phyloP scores from a whole-genome alignment of 2,797 vertebrate species.

The Pseudotriccus pelzelni region DNA sequence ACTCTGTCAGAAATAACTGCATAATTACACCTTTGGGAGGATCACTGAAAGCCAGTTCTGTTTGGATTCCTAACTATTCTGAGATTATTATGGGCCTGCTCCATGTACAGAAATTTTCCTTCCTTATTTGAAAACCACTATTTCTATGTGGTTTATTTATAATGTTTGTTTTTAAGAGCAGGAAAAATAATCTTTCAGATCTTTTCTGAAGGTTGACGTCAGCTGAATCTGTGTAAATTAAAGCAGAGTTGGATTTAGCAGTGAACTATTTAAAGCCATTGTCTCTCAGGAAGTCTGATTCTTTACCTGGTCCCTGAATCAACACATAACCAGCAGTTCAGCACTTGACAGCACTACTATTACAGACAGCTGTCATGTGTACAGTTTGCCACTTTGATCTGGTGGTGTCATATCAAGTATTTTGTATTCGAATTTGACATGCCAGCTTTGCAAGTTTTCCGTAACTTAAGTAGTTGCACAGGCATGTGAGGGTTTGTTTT shows the following conservation, averaged over 20 bases:
- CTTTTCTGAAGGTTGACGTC: not conserved
- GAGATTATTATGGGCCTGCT: not conserved
- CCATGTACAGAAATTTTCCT: fast-evolving
- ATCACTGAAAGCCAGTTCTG: not conserved
- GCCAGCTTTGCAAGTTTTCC: not conserved
- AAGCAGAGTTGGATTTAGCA: not conserved
- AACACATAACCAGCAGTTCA: not conserved
- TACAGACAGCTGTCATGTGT: conserved; percentile 2
- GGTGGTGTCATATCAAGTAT: not conserved
- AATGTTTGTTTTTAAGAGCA: not conserved
- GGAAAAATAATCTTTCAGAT: not conserved
- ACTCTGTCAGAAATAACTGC: not conserved
- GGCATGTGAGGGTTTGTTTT: not conserved
- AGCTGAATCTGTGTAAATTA: not conserved
- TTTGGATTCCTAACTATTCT: not conserved
- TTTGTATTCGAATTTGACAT: not conserved
- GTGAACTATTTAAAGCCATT: not conserved
- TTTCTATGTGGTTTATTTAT: not conserved
- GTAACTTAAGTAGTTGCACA: not conserved
- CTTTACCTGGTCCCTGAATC: not conserved
- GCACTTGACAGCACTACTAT: not conserved
- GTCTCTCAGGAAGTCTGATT: not conserved
- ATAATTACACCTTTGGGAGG: not conserved
- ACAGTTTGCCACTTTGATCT: not conserved
- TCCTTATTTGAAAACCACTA: not conserved